A percentile compares a stretch with the other conserved stretches of the same genome.
Conservation (phyloP, 2,113 vertebrate species). For the Aegotheles bennettii region DNA sequence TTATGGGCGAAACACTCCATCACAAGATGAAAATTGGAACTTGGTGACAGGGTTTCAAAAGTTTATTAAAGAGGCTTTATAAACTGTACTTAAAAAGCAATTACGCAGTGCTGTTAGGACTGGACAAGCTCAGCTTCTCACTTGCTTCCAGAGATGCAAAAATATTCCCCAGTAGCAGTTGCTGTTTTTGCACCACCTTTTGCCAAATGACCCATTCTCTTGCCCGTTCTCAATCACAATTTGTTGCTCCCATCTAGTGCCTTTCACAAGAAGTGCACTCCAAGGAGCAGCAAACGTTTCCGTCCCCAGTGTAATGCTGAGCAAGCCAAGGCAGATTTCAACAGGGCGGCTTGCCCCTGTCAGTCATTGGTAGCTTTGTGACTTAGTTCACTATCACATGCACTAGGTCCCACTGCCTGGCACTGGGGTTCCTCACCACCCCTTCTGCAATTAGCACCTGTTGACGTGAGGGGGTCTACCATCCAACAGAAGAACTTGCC, state of each 20-base stretch:
- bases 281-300: background rate
- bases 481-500: background rate
- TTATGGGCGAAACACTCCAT: background rate
- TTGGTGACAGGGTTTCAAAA: background rate
- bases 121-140: background rate
- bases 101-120: background rate
- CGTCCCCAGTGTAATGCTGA: background rate
- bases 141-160: background rate
- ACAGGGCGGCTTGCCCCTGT: background rate
- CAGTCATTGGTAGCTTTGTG: background rate
- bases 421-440: background rate
- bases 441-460: background rate
- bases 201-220: background rate
- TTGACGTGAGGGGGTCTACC: background rate
- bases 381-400: background rate
- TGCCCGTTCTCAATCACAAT: background rate
- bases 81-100: background rate
- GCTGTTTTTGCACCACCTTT: background rate
- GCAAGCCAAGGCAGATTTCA: background rate
- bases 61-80: background rate
- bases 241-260: background rate
- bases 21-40: background rate
- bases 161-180: background rate
- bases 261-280: background rate
- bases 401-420: background rate